Conservation (phyloP, 2,888 invertebrate species). For the Trissolcus brochymenae region DNA sequence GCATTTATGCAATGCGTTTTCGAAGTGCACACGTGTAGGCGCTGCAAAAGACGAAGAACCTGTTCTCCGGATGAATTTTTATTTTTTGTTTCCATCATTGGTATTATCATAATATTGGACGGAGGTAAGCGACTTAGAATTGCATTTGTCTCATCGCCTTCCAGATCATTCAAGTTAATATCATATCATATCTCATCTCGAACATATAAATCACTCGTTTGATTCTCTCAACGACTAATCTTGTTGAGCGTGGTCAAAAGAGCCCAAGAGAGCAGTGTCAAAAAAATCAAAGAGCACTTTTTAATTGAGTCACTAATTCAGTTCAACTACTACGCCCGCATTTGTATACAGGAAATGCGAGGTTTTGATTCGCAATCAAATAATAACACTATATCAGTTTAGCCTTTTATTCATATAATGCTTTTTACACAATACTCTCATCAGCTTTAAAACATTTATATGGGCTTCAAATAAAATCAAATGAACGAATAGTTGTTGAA, state of each 20-base stretch:
- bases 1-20: slow-evolving; percentile 32
- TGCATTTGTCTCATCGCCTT: slow-evolving; percentile 4
- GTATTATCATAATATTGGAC: slow-evolving; percentile 34
- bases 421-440: slow-evolving; percentile 7
- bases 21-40: slow-evolving; percentile 45
- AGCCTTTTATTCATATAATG: slow-evolving; percentile 9
- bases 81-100: slow-evolving; percentile 36
- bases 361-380: slow-evolving; percentile 39
- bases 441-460: background rate
- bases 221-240: slow-evolving; percentile 29
- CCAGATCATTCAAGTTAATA: no score
- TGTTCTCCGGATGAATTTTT: slow-evolving; percentile 46
- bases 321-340: slow-evolving; percentile 24
- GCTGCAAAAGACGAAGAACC: slow-evolving; percentile 53
- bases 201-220: slow-evolving; percentile 9
- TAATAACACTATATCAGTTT: slow-evolving; percentile 19
- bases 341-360: slow-evolving; percentile 30
- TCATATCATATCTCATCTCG: slow-evolving; percentile 13
- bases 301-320: no score
- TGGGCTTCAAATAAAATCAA: no score
- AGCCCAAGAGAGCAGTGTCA: slow-evolving; percentile 17
- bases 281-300: slow-evolving; percentile 16
- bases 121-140: slow-evolving; percentile 14
- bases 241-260: slow-evolving; percentile 16
- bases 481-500: no score